Base-by-base conservation (phyloP, 2,888 invertebrate genomes). In the Adela reaumurella region DNA sequence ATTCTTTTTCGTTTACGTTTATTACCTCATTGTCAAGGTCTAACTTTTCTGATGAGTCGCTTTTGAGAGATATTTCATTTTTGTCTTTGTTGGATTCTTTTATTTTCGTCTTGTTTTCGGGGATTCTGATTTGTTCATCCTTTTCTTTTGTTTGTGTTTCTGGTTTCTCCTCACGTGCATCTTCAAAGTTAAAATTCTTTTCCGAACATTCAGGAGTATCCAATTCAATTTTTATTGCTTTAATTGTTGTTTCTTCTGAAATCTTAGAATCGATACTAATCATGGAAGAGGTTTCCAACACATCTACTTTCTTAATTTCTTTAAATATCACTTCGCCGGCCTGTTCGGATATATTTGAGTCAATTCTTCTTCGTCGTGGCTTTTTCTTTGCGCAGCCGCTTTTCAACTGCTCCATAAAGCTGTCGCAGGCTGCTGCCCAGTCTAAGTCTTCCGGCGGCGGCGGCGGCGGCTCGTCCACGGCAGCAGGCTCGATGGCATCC, bases 371-470 rank as follows among this genome's bases (percentile, higher is more conserved):
- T 65, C 77, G 80, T 17, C 74, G 67, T 1, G 70, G 66, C 52
- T 82, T 81, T 62, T 84, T 86, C 64, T 83, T 85, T 47, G 74
- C 74, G 48, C 73, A 74, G 43, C 83, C 82, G 54, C 66, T 79
- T 65, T 83, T 83, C 45, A 92, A 67, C 66, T 91, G 89, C 63
- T 90, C 88, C 67, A 91, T 83, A 63, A 92, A 89, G 67, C 81
- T 87, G 67, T 90, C 89, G 70, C 90, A 91, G 17, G 90, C 83
- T 60, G 78, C 85, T 46, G 83, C 81, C 85, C 90, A 92, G 59
- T 74, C 70, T 51, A 70, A 62, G 55, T 80, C 78, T 50, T 74
- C 70, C 49, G 24, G 24, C 24, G 24, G 24, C 24, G 24, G 24
- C 24, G 24, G 5, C 8, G 24, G 64, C 59, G 54, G 58, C 60